phyloP scores from a whole-genome alignment of 2,888 invertebrate genomes.

The Urechis unicinctus region DNA sequence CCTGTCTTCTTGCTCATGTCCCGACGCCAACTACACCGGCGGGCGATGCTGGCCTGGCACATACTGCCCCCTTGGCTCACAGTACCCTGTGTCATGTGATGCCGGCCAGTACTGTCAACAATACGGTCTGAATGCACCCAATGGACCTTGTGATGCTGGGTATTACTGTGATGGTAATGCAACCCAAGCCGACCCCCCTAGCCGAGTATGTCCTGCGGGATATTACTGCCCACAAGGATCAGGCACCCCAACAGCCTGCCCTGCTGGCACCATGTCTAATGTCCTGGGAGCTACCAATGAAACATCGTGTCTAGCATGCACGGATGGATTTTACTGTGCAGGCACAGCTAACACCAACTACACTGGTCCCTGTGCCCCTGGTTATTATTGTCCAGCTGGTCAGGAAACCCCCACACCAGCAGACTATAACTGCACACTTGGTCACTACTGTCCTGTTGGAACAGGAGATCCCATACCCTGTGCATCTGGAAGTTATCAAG shows the following conservation, averaged over 20 bases:
- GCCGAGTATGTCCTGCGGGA: constrained; percentile 30
- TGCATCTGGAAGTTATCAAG: constrained; percentile 36
- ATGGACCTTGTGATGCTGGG: constrained; percentile 36
- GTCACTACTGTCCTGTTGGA: constrained; percentile 38
- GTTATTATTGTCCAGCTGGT: constrained; percentile 82
- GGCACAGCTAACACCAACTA: constrained; percentile 28
- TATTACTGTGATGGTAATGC: constrained; percentile 38
- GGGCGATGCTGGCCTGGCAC: constrained; percentile 44
- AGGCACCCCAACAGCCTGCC: constrained; percentile 34
- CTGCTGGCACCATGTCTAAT: constrained; percentile 38
- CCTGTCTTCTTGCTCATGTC: constrained; percentile 32
- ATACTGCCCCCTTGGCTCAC: constrained; percentile 37
- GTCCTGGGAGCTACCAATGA: constrained; percentile 30
- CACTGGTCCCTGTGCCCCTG: constrained; percentile 37
- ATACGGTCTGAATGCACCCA: constrained; percentile 30
- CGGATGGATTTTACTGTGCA: constrained; percentile 34
- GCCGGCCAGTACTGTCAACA: constrained; percentile 36
- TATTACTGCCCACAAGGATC: constrained; percentile 37
- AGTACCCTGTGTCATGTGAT: constrained; percentile 36
- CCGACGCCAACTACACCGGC: constrained; percentile 39
- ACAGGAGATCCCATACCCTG: constrained; percentile 28
- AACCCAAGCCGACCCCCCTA: constrained; percentile 29
- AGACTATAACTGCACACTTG: constrained; percentile 34
- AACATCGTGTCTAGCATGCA: constrained; percentile 34
- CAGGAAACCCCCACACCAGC: constrained; percentile 67